Percentiles rank a stretch among this genome's conserved stretches.
phyloP scores from a whole-genome alignment of 2,113 vertebrate species.

The Tachysurus fulvidraco region DNA sequence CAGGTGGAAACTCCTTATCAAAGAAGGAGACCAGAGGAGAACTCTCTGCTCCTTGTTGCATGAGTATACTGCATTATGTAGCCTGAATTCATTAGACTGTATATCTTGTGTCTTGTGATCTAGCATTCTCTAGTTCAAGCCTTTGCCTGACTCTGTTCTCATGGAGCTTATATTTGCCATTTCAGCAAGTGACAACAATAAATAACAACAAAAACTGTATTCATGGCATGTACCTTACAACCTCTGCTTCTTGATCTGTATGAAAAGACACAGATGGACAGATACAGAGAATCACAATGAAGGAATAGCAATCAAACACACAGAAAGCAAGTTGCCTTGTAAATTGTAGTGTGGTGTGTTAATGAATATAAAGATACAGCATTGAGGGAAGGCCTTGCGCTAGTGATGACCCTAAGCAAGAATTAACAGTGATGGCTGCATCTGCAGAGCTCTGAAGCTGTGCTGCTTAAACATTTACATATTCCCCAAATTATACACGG shows the following conservation, averaged over 20 bases:
- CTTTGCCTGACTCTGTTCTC: neutral
- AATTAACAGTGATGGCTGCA: constrained; percentile 9
- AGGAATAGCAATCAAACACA: constrained; percentile 4
- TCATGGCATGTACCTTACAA: neutral
- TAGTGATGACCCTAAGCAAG: constrained; percentile 24
- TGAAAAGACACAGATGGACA: neutral
- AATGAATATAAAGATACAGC: constrained; percentile 10
- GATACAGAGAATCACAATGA: neutral
- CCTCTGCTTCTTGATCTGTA: neutral
- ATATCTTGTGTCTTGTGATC: neutral
- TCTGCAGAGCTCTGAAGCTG: constrained; percentile 27
- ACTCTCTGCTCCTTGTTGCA: neutral
- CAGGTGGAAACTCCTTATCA: neutral
- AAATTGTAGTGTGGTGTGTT: neutral
- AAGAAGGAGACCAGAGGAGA: neutral
- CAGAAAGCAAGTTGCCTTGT: neutral
- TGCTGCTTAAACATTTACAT: constrained; percentile 14
- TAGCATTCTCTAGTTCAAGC: neutral
- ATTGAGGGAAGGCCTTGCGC: constrained; percentile 8
- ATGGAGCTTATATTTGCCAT: neutral
- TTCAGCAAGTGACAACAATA: neutral
- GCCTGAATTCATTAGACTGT: neutral
- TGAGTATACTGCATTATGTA: neutral
- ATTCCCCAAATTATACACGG: neutral
- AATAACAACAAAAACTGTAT: neutral